Evolutionary conservation across 2,888 invertebrate species (phyloP).

Genomic region (Clitarchus hookeri): DNA sequence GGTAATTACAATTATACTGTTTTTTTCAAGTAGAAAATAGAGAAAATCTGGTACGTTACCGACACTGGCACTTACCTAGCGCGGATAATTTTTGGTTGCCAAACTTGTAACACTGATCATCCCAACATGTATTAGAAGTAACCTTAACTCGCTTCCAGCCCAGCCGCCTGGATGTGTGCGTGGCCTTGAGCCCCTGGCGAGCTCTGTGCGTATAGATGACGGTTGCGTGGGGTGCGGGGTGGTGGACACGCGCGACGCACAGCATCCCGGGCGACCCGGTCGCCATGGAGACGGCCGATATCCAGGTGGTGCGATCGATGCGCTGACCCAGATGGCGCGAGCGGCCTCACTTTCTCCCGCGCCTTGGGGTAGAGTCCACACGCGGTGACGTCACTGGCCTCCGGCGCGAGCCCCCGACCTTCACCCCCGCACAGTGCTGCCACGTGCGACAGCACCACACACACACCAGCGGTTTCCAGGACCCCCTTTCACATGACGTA

Average conservation of each 20-base stretch:
- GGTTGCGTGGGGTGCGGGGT: background rate
- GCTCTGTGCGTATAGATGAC: background rate
- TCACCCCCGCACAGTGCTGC: no score
- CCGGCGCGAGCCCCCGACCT: background rate
- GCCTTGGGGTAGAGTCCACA: background rate
- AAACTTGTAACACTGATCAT: no score
- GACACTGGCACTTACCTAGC: no score
- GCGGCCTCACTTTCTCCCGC: background rate
- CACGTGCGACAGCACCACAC: no score
- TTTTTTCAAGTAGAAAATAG: no score
- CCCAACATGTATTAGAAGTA: no score
- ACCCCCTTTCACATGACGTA: no score
- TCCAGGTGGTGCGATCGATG: background rate
- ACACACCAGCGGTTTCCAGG: no score
- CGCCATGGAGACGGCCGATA: conserved; percentile 7
- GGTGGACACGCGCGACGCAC: background rate
- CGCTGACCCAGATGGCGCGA: background rate
- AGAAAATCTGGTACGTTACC: no score
- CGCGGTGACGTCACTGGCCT: background rate
- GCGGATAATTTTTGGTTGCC: no score
- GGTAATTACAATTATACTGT: no score
- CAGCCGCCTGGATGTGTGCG: background rate
- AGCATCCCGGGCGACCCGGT: background rate
- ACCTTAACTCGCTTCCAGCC: no score
- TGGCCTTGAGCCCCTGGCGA: background rate